Evolutionary conservation across 2,113 vertebrate genomes (phyloP).

Genomic region (Nibea coibor): DNA sequence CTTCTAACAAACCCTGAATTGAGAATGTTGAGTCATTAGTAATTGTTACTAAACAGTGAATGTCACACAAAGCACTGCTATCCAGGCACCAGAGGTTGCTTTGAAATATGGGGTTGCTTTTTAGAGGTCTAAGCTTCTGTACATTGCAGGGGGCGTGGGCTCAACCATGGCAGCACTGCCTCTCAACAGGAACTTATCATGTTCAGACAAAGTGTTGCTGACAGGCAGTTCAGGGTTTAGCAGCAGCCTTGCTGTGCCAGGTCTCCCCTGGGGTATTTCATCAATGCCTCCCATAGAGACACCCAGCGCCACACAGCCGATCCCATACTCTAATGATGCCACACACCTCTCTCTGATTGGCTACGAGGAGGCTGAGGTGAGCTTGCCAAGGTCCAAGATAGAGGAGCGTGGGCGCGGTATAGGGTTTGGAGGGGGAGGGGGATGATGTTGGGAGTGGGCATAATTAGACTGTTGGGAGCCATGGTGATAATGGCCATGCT

Average conservation of each 20-base stretch:
- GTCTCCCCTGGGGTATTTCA: constrained; percentile 66
- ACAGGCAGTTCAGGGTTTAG: constrained; percentile 74
- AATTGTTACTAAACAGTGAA: constrained; percentile 38
- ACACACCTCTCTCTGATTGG: constrained; percentile 64
- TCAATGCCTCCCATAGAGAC: constrained; percentile 70
- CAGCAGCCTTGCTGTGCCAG: constrained; percentile 66
- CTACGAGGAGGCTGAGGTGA: constrained; percentile 64
- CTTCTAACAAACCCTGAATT: constrained; percentile 8
- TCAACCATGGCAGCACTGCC: constrained; percentile 20
- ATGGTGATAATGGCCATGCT: constrained; percentile 79
- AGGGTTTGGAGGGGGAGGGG: constrained; percentile 31
- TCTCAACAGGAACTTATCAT: constrained; percentile 62
- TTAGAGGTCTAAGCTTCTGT: constrained; percentile 24
- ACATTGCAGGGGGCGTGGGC: constrained; percentile 32
- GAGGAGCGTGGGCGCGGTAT: constrained; percentile 55
- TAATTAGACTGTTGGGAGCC: constrained; percentile 80
- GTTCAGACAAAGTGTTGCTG: constrained; percentile 70
- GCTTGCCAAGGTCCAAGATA: constrained; percentile 65
- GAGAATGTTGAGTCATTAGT: neutral
- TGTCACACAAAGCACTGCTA: constrained; percentile 1
- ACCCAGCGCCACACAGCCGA: constrained; percentile 48
- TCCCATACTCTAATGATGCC: constrained; percentile 49
- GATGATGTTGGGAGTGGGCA: constrained; percentile 63
- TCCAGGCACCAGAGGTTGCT: constrained; percentile 27
- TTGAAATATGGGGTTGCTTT: constrained; percentile 47